A percentile compares a stretch with the other conserved stretches of the same genome.
phyloP scores from a whole-genome alignment of 2,797 vertebrate genomes.

The Myiotriccus ornatus region DNA sequence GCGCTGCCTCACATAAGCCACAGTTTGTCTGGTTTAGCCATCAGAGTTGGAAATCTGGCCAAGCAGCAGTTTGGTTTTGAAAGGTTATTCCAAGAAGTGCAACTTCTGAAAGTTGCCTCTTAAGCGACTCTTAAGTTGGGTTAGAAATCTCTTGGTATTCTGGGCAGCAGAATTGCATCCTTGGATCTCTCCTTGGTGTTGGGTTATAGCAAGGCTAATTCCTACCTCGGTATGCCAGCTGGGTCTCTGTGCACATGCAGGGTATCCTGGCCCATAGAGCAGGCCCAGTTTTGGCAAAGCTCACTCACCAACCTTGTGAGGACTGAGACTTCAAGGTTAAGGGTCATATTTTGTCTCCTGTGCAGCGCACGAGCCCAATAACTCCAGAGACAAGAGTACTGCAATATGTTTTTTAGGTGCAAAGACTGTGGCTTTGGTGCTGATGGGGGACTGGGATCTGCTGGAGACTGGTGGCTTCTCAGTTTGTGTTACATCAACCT shows the following conservation, averaged over 20 bases:
- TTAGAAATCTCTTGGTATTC: background rate
- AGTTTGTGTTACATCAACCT: background rate
- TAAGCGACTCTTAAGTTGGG: background rate
- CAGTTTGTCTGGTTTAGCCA: background rate
- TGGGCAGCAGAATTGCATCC: background rate
- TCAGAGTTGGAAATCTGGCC: background rate
- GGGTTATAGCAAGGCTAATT: background rate
- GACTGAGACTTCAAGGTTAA: background rate
- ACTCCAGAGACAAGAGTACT: background rate
- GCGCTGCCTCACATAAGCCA: background rate
- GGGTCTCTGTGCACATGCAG: rapidly evolving
- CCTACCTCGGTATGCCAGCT: background rate
- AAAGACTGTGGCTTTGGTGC: background rate
- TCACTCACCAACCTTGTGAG: background rate
- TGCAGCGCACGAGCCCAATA: rapidly evolving
- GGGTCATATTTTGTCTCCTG: background rate
- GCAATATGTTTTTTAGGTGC: background rate
- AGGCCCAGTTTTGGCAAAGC: background rate
- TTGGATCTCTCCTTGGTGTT: background rate
- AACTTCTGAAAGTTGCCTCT: background rate
- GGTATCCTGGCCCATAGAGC: background rate
- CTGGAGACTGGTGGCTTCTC: background rate
- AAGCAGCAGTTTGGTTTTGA: background rate
- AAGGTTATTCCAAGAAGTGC: background rate
- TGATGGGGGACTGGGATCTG: background rate